These are phyloP conservation scores for Sorex araneus DNA, from an alignment of 2,113 vertebrate species.

Conservation along the genomic window DNA sequence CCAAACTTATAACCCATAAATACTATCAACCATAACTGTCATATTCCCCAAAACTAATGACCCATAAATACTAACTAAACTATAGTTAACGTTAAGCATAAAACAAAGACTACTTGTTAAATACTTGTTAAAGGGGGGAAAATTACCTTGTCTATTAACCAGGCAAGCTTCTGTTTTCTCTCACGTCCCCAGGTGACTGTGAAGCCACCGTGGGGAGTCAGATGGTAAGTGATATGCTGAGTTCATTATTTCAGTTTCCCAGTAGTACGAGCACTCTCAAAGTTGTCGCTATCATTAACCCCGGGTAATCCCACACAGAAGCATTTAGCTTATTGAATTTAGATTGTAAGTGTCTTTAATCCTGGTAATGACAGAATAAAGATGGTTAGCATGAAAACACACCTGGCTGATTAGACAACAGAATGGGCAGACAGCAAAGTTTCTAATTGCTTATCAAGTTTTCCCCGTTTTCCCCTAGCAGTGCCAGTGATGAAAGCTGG, in stretches of 20 bases:
- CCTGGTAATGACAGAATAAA: background rate
- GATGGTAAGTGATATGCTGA: background rate
- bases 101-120: too few relatives aligned
- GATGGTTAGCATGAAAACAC: constrained; percentile 1
- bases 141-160: background rate
- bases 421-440: constrained; percentile 1
- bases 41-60: too few relatives aligned
- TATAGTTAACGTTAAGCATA: too few relatives aligned
- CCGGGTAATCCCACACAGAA: background rate
- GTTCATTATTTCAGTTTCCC: background rate
- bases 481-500: too few relatives aligned
- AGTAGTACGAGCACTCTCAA: background rate
- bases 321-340: constrained; percentile 38
- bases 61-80: too few relatives aligned
- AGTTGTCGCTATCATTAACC: background rate
- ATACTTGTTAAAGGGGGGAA: too few relatives aligned
- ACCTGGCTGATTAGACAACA: background rate
- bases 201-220: constrained; percentile 58
- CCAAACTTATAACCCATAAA: too few relatives aligned
- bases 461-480: too few relatives aligned
- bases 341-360: background rate
- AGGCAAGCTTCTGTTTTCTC: background rate
- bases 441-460: constrained; percentile 43
- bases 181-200: background rate
- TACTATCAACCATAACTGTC: too few relatives aligned